Percentiles rank a stretch among this genome's conserved stretches.
Evolutionary conservation across 2,113 vertebrate species (phyloP).

Genomic region (Synodontis membranacea): DNA sequence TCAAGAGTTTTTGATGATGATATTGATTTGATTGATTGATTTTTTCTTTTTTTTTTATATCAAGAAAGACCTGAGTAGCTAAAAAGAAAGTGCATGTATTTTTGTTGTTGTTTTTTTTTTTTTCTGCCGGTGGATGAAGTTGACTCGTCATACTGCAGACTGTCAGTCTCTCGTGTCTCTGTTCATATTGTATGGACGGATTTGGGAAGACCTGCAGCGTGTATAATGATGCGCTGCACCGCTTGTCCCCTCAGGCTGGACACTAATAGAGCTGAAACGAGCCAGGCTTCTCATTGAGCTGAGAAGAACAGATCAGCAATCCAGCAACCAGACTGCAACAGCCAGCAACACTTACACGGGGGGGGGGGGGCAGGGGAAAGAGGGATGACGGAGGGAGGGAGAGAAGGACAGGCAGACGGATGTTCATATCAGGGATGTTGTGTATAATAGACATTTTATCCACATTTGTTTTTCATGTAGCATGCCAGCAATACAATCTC

Average conservation of each 20-base stretch:
- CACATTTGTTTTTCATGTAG: background rate
- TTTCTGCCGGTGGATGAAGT: background rate
- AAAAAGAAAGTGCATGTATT: background rate
- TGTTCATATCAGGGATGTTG: background rate
- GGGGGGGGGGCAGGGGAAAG: background rate
- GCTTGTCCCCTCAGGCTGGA: slow-evolving; percentile 30
- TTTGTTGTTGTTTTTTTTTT: background rate
- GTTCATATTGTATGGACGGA: slow-evolving; percentile 7
- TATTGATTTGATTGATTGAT: too few species aligned
- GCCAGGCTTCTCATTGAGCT: slow-evolving; percentile 23
- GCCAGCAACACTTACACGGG: slow-evolving; percentile 24
- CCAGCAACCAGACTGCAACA: slow-evolving; percentile 25
- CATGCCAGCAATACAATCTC: background rate
- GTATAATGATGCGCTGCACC: slow-evolving; percentile 28
- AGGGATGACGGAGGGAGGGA: background rate
- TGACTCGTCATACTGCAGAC: background rate
- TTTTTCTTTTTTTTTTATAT: background rate
- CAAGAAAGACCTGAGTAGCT: background rate
- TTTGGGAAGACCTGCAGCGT: slow-evolving; percentile 20
- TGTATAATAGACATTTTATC: background rate
- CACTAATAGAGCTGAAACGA: slow-evolving; percentile 34
- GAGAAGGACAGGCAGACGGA: background rate
- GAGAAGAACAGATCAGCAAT: slow-evolving; percentile 25
- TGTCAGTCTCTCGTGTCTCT: background rate
- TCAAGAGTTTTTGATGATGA: too few species aligned